These are phyloP conservation scores for Apamea monoglypha DNA, from an alignment of 2,888 invertebrate genomes.

Conservation along the genomic window DNA sequence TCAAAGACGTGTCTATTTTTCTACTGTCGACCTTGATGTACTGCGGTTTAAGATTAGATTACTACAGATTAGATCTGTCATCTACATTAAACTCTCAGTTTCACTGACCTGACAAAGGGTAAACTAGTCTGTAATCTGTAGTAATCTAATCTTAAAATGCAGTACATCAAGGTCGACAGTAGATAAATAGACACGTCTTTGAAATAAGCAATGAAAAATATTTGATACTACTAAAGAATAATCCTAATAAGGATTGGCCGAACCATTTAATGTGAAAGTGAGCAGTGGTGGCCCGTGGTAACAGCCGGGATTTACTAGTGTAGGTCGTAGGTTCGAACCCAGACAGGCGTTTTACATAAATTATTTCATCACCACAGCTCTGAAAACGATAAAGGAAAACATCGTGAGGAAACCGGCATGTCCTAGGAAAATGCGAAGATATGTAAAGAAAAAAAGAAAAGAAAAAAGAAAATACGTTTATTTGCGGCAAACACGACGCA, in stretches of 20 bases:
- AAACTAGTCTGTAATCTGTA: too few species aligned
- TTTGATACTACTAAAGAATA: too few species aligned
- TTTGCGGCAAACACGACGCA: too few species aligned
- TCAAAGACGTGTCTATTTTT: too few species aligned
- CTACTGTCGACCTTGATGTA: too few species aligned
- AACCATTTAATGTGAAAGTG: not conserved
- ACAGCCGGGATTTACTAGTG: not conserved
- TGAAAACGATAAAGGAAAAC: not conserved
- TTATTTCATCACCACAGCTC: too few species aligned
- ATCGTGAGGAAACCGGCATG: too few species aligned
- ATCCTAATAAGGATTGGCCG: not conserved
- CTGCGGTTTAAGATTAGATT: too few species aligned
- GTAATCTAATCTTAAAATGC: not conserved
- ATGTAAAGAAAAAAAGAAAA: too few species aligned
- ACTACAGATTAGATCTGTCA: too few species aligned
- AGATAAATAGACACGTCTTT: not conserved
- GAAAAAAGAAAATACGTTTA: too few species aligned
- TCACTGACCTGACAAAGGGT: not conserved
- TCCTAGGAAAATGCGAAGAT: not conserved
- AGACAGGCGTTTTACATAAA: not conserved
- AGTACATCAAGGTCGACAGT: not conserved
- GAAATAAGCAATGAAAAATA: not conserved
- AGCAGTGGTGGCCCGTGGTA: not conserved
- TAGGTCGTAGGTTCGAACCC: not conserved
- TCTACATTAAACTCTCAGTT: not conserved